phyloP scores from a whole-genome alignment of 2,113 vertebrate species.

The Fukomys damarensis region DNA sequence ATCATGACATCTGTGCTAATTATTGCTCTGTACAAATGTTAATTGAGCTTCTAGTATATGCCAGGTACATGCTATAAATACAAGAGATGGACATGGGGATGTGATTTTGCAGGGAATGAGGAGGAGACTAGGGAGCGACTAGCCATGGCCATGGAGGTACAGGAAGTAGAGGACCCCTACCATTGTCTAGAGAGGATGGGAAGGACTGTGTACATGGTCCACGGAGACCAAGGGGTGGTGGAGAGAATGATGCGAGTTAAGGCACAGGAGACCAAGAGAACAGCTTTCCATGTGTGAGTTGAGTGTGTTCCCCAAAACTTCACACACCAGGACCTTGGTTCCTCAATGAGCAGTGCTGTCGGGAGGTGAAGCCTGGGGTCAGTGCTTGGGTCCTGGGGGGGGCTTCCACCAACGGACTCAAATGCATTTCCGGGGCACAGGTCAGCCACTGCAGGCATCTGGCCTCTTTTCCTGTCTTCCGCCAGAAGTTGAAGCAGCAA shows the following conservation, averaged over 20 bases:
- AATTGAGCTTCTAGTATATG: neutral
- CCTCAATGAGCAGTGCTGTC: too few relatives aligned
- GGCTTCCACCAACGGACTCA: neutral
- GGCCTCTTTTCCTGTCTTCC: neutral
- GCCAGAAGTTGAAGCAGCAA: neutral
- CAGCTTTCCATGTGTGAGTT: accelerated
- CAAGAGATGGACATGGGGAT: too few relatives aligned
- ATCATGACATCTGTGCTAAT: accelerated
- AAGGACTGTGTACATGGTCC: accelerated
- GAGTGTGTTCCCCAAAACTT: neutral
- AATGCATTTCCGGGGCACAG: neutral
- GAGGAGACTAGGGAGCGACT: accelerated
- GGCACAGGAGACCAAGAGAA: accelerated
- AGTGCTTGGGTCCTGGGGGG: neutral
- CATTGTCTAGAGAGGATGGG: accelerated
- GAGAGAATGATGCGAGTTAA: accelerated
- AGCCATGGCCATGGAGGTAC: accelerated
- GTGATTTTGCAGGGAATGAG: neutral
- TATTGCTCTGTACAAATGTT: neutral
- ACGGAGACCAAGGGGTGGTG: neutral
- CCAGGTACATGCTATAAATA: too few relatives aligned
- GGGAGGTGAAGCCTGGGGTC: neutral
- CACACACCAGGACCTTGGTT: neutral
- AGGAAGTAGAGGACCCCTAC: too few relatives aligned
- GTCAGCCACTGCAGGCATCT: accelerated